A percentile compares a stretch with the other conserved stretches of the same genome.
Evolutionary conservation across 1,140 invertebrate species (phyloP).

Genomic region (Hypothenemus hampei): DNA sequence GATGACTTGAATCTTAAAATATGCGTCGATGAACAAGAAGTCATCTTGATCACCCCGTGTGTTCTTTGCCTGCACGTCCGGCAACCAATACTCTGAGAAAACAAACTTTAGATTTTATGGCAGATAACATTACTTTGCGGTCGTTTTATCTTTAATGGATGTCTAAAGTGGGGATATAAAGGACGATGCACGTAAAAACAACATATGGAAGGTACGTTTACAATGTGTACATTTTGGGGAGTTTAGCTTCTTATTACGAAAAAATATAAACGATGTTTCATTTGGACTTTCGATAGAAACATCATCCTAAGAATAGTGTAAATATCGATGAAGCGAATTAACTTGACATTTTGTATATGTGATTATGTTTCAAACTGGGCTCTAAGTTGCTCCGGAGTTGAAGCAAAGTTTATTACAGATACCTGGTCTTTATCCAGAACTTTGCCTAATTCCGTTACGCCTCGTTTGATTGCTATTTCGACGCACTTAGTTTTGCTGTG

Average conservation of each 20-base stretch:
- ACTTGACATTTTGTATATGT: no score
- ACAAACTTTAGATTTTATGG: conserved; percentile 26
- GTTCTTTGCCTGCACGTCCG: conserved; percentile 1
- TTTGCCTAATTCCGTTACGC: no score
- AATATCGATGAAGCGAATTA: no score
- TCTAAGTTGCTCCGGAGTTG: no score
- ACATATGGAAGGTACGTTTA: conserved; percentile 19
- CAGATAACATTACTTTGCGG: conserved; percentile 24
- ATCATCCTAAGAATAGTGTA: no score
- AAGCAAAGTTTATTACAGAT: no score
- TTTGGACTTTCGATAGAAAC: no score
- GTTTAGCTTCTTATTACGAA: not conserved
- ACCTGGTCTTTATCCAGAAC: no score
- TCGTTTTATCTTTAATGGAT: conserved; percentile 23
- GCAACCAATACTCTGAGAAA: conserved; percentile 24
- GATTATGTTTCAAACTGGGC: no score
- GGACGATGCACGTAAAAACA: conserved; percentile 13
- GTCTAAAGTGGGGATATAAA: conserved; percentile 16
- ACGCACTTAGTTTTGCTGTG: no score
- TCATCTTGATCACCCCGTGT: not conserved
- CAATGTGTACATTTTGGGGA: conserved; percentile 13
- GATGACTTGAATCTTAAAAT: not conserved
- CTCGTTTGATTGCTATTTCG: no score
- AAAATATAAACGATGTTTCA: not conserved
- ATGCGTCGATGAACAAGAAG: not conserved